A percentile compares a stretch with the other conserved stretches of the same genome.
phyloP scores from a whole-genome alignment of 2,888 invertebrate species.

The Chrysina gloriosa region DNA sequence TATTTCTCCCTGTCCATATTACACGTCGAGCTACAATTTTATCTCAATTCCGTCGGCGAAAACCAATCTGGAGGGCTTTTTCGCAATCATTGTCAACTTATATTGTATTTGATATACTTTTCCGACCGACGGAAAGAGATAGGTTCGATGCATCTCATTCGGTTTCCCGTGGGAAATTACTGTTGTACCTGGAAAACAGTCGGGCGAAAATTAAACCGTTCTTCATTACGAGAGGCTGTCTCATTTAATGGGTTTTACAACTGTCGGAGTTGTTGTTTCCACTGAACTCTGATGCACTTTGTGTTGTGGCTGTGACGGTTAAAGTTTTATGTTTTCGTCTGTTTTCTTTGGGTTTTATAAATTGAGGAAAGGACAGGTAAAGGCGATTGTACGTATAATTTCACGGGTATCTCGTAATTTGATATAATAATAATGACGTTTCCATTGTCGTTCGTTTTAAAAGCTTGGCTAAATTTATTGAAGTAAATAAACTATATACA shows the following conservation, averaged over 20 bases:
- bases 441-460: too few species aligned
- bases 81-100: slow-evolving; percentile 10
- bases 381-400: not conserved
- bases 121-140: not conserved
- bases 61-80: not conserved
- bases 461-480: too few species aligned
- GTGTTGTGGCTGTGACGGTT: not conserved
- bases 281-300: slow-evolving; percentile 19
- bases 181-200: slow-evolving; percentile 27
- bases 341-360: slow-evolving; percentile 15
- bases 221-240: slow-evolving; percentile 36
- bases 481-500: too few species aligned
- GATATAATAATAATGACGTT: too few species aligned
- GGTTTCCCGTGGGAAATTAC: slow-evolving; percentile 28
- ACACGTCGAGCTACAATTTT: not conserved
- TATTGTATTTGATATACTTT: slow-evolving; percentile 15
- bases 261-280: slow-evolving; percentile 17
- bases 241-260: slow-evolving; percentile 27
- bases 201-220: slow-evolving; percentile 31
- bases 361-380: slow-evolving; percentile 9
- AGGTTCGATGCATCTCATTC: slow-evolving; percentile 32
- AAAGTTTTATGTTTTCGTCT: slow-evolving; percentile 17
- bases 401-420: too few species aligned
- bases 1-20: too few species aligned
- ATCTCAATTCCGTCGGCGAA: not conserved